Evolutionary conservation across 2,888 invertebrate species (phyloP).

Genomic region (Alsophila aescularia): DNA sequence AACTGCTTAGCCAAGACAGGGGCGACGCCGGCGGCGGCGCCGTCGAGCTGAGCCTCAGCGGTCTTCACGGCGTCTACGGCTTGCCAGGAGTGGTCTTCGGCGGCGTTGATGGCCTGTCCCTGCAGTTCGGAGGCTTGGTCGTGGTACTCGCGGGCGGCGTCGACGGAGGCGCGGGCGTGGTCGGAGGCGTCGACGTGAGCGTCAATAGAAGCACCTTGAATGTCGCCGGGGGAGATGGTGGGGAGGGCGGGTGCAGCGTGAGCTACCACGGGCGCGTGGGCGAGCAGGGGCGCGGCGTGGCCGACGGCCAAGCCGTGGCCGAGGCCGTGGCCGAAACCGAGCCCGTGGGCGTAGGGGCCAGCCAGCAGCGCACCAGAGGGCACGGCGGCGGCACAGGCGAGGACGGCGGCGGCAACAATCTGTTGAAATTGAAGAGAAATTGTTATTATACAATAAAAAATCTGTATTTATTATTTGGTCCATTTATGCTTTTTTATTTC

Average conservation of each 20-base stretch:
- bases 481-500: too few relatives aligned
- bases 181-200: conserved; percentile 76
- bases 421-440: too few relatives aligned
- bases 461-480: too few relatives aligned
- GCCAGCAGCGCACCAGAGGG: conserved; percentile 71
- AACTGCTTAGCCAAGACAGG: conserved; percentile 76
- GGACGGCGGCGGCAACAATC: conserved; percentile 84
- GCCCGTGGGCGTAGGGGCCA: conserved; percentile 59
- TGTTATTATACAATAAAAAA: too few relatives aligned
- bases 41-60: conserved; percentile 73
- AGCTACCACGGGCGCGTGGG: conserved; percentile 55
- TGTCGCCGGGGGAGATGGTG: conserved; percentile 77
- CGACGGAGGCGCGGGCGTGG: conserved; percentile 75
- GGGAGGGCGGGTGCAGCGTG: conserved; percentile 61
- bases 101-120: conserved; percentile 77
- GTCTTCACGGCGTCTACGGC: conserved; percentile 77
- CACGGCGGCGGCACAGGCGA: conserved; percentile 76
- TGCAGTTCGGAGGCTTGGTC: conserved; percentile 78
- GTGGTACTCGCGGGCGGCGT: conserved; percentile 73
- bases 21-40: conserved; percentile 76
- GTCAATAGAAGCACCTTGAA: conserved; percentile 75
- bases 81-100: conserved; percentile 79
- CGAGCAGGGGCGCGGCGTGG: conserved; percentile 52
- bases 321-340: conserved; percentile 32
- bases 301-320: conserved; percentile 39